Base-by-base conservation (phyloP, 2,113 vertebrate genomes). In the Protomyctophum bolini region DNA sequence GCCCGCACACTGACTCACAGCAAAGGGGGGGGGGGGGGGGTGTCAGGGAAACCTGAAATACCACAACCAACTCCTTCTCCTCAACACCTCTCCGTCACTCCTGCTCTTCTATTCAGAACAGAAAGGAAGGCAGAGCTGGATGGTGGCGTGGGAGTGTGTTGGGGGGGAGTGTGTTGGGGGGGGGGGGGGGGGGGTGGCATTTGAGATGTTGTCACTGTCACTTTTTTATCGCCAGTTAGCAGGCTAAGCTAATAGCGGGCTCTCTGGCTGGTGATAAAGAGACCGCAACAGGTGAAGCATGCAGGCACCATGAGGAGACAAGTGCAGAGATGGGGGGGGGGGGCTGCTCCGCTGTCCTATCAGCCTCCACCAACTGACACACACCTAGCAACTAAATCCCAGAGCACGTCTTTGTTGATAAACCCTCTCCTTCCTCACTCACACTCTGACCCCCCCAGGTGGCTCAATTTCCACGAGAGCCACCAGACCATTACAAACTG, bases 211-310 rank as follows among this genome's bases (percentile, higher is more conserved):
- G 79, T 85, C 79, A 78, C 48, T 41, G 1, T 28, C 71, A 51
- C 63, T 12, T 76, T 21, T 88, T 86, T 87, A 88, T 91, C 86
- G 46, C 57, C 6, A 29, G 75, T 66, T 70, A 86, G 86, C 87
- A 86, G 82, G 73, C 65, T 48, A 69, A 50, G 78, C 83, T 81
- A 79, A 79, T 63, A 41, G 68, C 28, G 14, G 49, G 21, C 79
- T 79, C 77, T 79, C 66, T 50, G 69, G 70, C 29, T 47, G 1
- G 51, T 70, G 78, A 88, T 84, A 75, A 85, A 76, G 66, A 21
- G 58, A 49, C 46, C 14, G 57, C n/a, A 60, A 66, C 57, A 14
- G 70, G 66, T 71, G 55, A 74, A 83, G 79, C 21, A 21, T 21
- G 21, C 72, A 28, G 75, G 63, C 81, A 47, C 46, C 72, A 46